Conservation (phyloP, 2,888 invertebrate genomes). For the Pandemis corylana region DNA sequence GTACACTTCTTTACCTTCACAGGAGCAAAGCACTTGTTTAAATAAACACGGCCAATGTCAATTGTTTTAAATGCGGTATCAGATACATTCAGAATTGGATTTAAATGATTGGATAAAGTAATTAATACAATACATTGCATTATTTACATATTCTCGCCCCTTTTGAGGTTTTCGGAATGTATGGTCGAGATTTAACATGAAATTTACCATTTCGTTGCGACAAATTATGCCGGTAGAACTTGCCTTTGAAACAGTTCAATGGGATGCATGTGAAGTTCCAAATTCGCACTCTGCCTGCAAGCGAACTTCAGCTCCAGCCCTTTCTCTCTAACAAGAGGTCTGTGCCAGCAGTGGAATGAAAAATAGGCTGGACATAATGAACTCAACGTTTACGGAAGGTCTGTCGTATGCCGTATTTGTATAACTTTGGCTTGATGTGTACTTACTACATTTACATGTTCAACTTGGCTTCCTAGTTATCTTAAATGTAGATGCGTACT, state of each 20-base stretch:
- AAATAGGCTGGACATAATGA: too few relatives aligned
- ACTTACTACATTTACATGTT: neutral
- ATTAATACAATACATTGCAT: neutral
- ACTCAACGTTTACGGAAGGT: neutral
- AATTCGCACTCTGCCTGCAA: too few relatives aligned
- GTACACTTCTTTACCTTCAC: conserved; percentile 35
- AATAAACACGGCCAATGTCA: neutral
- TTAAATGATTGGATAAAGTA: neutral
- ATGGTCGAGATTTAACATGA: too few relatives aligned
- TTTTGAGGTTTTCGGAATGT: too few relatives aligned
- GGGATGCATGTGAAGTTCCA: too few relatives aligned
- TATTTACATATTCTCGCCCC: too few relatives aligned
- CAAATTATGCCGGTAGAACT: too few relatives aligned
- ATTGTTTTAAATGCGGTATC: neutral
- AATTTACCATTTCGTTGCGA: too few relatives aligned
- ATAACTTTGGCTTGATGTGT: neutral
- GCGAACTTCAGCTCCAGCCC: too few relatives aligned
- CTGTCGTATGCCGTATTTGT: neutral
- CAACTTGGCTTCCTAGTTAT: neutral
- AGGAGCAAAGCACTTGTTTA: conserved; percentile 13
- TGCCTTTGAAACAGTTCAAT: too few relatives aligned
- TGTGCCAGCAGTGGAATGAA: too few relatives aligned
- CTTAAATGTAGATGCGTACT: neutral
- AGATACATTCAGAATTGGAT: neutral
- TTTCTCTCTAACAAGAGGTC: too few relatives aligned